phyloP scores from a whole-genome alignment of 2,113 vertebrate genomes.

The Dicrurus megarhynchus region DNA sequence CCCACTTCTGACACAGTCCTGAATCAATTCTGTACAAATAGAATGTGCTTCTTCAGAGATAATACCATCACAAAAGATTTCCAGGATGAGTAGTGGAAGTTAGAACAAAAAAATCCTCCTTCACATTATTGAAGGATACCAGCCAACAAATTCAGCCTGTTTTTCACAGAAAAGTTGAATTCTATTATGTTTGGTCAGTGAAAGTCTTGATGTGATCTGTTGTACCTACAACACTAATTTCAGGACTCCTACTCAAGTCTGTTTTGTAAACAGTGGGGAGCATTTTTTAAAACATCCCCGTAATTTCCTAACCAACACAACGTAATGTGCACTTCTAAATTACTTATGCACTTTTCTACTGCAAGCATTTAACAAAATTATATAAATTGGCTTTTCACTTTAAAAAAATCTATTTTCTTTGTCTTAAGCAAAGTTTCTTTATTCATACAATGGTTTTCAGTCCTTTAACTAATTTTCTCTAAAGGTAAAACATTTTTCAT shows the following conservation, averaged over 20 bases:
- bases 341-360: background rate
- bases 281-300: background rate
- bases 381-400: background rate
- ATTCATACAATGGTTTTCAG: background rate
- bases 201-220: background rate
- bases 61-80: background rate
- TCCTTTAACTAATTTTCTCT: conserved; percentile 26
- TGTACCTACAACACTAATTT: background rate
- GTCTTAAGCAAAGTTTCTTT: background rate
- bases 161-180: background rate
- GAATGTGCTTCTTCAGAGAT: background rate
- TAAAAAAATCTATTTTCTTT: background rate
- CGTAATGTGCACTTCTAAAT: background rate
- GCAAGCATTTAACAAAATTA: background rate
- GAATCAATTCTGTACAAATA: background rate
- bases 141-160: background rate
- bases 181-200: background rate
- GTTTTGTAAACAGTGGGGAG: background rate
- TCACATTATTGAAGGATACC: background rate
- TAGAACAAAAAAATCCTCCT: background rate
- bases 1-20: background rate
- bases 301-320: background rate
- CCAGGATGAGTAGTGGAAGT: background rate
- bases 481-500: conserved; percentile 36
- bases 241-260: background rate